Evolutionary conservation across 1,140 invertebrate genomes (phyloP), one percentile per base, ranked within the genome.

Genomic region (Stegodyphus mimosarum): DNA sequence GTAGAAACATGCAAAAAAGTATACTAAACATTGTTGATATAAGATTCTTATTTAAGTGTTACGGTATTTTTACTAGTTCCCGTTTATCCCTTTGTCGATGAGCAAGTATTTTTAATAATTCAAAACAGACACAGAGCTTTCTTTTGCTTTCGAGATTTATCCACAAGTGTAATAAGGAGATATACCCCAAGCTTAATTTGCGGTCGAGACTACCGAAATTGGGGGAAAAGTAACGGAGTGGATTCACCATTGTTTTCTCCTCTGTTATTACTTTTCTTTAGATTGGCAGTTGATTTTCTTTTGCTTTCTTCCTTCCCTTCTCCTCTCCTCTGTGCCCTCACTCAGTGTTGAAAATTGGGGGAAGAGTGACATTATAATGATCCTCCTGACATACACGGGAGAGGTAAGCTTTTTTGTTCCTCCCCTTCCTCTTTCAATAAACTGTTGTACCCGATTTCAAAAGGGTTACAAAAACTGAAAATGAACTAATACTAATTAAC

Each of bases 171-270:
- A 33, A 33, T 33, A 33, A 33, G 33, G 33, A 33, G 33, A 33
- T 33, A 33, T 3, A 33, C 33, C 33, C 33, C 3, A 33, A 33
- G 33, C 75, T 50, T 77, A 67, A 64, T 51, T 50, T 49, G 64
- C n/a, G 72, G 72, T 60, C 18, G 63, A n/a, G 75, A 77, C 49
- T 66, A 48, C 55, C 15, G 55, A 60, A 60, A 60, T 60, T 18
- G 75, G 49, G 50, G 17, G 50, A 77, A 77, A 77, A 77, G 75
- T 77, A 77, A 52, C 75, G 63, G 48, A 77, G 66, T 67, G 50
- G 6, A 33, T 67, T 77, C 50, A 51, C 60, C 55, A 77, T 77
- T 77, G 75, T 77, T 67, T 77, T 55, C 53, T 10, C 15, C 63
- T 33, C 33, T 74, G n/a, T 63, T 33, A 33, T 33, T 74, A 74